Percentiles rank a stretch among this genome's conserved stretches.
Evolutionary conservation across 2,113 vertebrate species (phyloP).

Genomic region (Meriones unguiculatus): DNA sequence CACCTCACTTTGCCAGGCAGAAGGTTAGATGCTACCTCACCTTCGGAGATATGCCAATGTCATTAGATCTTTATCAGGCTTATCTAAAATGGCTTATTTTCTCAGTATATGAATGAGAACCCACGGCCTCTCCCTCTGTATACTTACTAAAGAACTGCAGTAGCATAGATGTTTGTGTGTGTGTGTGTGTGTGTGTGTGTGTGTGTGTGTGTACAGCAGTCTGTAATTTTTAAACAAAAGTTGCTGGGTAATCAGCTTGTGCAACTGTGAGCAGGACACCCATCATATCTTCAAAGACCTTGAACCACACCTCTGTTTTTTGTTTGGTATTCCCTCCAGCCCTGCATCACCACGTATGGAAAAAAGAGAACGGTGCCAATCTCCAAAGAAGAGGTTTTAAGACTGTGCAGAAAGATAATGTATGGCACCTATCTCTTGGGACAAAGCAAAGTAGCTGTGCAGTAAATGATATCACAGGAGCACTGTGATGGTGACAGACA

Average conservation of each 20-base stretch:
- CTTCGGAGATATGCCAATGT: neutral
- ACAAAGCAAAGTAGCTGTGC: neutral
- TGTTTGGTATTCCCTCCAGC: neutral
- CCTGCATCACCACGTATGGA: neutral
- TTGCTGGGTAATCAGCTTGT: neutral
- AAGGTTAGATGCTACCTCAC: neutral
- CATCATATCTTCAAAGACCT: neutral
- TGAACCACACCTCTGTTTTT: neutral
- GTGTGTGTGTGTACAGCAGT: neutral
- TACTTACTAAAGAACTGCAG: neutral
- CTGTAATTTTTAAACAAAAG: neutral
- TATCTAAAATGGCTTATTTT: neutral
- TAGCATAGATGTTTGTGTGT: neutral
- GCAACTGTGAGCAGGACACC: neutral
- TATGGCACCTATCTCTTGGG: neutral
- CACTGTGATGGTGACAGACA: neutral
- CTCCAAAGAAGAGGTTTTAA: neutral
- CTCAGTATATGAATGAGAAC: neutral
- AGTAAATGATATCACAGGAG: neutral
- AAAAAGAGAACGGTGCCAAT: neutral
- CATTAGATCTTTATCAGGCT: neutral
- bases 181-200: neutral
- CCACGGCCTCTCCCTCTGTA: neutral
- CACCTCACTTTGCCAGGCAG: neutral
- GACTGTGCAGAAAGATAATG: neutral